Evolutionary conservation across 2,888 invertebrate genomes (phyloP).

Genomic region (Oligia strigilis): DNA sequence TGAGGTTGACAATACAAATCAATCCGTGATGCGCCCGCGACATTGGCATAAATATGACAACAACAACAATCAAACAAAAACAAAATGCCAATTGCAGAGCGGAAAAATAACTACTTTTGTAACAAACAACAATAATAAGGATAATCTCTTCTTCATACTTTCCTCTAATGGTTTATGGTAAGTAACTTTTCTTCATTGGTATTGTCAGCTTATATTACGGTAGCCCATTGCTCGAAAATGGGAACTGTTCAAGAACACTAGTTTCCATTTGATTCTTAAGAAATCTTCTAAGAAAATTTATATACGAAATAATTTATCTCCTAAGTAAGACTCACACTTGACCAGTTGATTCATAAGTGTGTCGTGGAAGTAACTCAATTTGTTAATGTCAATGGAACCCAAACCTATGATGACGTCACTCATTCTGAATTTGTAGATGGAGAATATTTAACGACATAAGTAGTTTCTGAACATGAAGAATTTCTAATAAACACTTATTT

Average conservation of each 20-base stretch:
- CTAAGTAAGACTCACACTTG: slow-evolving; percentile 5
- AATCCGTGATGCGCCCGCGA: too few species aligned
- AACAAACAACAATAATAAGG: neutral
- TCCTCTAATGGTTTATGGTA: neutral
- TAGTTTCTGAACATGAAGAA: neutral
- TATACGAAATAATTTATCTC: neutral
- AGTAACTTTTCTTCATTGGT: neutral
- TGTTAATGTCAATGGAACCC: slow-evolving; percentile 23
- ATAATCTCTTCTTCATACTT: neutral
- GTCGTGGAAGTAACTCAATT: slow-evolving; percentile 32
- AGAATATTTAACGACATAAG: too few species aligned
- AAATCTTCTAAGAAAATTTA: slow-evolving; percentile 7
- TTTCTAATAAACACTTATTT: neutral
- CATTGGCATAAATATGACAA: too few species aligned
- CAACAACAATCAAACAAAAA: too few species aligned
- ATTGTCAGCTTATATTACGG: neutral
- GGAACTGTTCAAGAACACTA: neutral
- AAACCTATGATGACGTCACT: slow-evolving; percentile 13
- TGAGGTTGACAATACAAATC: too few species aligned
- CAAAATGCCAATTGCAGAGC: too few species aligned
- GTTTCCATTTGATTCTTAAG: neutral
- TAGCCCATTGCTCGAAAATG: neutral
- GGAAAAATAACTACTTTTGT: too few species aligned
- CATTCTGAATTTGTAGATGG: neutral
- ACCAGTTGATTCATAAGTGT: slow-evolving; percentile 17